phyloP scores from a whole-genome alignment of 2,113 vertebrate genomes.

The Bagarius yarrelli region DNA sequence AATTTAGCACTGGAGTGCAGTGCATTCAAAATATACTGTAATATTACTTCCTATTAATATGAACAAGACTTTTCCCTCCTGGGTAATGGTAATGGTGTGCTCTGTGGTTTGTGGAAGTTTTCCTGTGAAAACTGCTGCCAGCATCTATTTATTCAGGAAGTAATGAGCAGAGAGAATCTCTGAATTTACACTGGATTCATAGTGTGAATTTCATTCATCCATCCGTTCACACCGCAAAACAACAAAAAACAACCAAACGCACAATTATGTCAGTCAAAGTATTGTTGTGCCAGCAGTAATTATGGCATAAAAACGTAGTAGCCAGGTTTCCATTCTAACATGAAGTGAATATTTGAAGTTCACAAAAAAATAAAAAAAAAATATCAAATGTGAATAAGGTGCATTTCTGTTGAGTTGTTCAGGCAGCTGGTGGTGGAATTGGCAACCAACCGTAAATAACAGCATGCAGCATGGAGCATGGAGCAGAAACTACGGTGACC shows the following conservation, averaged over 20 bases:
- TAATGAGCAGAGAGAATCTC: slow-evolving; percentile 16
- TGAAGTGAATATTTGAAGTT: too few species aligned
- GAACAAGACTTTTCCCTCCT: slow-evolving; percentile 17
- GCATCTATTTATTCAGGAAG: background rate
- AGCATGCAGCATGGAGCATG: too few species aligned
- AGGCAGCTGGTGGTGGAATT: too few species aligned
- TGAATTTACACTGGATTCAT: background rate
- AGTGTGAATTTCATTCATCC: background rate
- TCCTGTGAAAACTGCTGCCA: slow-evolving; percentile 1
- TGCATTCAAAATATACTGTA: background rate
- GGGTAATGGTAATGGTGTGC: slow-evolving; percentile 23
- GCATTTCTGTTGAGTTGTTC: too few species aligned
- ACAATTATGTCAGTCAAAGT: too few species aligned
- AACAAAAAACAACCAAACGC: background rate
- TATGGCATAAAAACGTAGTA: too few species aligned
- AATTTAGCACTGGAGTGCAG: background rate
- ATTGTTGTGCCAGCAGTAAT: too few species aligned
- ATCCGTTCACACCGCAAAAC: background rate
- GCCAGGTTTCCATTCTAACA: too few species aligned
- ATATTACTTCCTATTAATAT: background rate
- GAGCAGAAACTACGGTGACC: too few species aligned
- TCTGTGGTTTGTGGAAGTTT: slow-evolving; percentile 21
- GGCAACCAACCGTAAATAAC: too few species aligned
- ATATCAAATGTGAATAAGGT: too few species aligned
- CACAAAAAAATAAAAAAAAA: too few species aligned